Conservation (phyloP, 2,888 invertebrate genomes). For the Drosophila kokeensis region DNA sequence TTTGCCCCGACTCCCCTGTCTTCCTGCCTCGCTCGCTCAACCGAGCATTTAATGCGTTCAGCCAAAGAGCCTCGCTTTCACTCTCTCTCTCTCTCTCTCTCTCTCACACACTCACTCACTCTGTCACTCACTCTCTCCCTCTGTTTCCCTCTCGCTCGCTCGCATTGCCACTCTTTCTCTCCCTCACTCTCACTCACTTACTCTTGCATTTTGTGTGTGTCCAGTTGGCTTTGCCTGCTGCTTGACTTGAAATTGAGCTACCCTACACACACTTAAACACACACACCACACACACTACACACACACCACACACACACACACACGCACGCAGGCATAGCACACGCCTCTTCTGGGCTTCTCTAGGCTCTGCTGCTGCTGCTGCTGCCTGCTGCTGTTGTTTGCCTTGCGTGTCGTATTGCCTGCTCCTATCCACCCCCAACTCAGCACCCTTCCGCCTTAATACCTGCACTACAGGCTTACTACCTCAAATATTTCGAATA, state of each 20-base stretch:
- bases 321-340: conserved; percentile 30
- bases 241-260: conserved; percentile 71
- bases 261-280: conserved; percentile 45
- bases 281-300: conserved; percentile 26
- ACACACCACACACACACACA: conserved; percentile 16
- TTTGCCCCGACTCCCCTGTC: conserved; percentile 8
- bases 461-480: not conserved
- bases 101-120: not conserved
- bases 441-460: not conserved
- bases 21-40: conserved; percentile 30
- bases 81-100: not conserved
- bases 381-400: conserved; percentile 2
- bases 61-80: conserved; percentile 34
- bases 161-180: not conserved
- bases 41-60: conserved; percentile 63
- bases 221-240: conserved; percentile 50
- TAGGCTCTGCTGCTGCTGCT: conserved; percentile 45
- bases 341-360: conserved; percentile 54
- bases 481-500: conserved; percentile 67
- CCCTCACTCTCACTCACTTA: conserved; percentile 7
- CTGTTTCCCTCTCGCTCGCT: not conserved
- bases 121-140: conserved; percentile 2
- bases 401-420: conserved; percentile 51
- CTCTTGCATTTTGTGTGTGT: conserved; percentile 29
- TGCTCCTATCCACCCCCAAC: not conserved